Percentiles rank a stretch among this genome's conserved stretches.
phyloP scores from a whole-genome alignment of 2,888 invertebrate species.

The Drosophila limbata region DNA sequence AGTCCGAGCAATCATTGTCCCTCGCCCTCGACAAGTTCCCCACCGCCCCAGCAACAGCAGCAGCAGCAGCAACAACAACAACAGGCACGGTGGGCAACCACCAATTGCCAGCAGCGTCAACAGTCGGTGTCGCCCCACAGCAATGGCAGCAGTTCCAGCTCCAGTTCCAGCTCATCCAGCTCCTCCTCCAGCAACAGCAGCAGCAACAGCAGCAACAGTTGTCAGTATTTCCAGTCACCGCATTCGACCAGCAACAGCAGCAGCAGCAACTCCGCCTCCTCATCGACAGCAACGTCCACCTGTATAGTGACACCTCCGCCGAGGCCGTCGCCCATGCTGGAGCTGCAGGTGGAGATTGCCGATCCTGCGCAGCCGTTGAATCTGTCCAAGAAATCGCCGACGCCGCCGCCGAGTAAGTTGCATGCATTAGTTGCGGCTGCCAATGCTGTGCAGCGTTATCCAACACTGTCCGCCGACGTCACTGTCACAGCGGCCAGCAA shows the following conservation, averaged over 20 bases:
- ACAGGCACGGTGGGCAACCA: constrained; percentile 86
- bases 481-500: constrained; percentile 83
- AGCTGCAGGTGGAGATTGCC: constrained; percentile 93
- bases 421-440: constrained; percentile 83
- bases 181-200: constrained; percentile 71
- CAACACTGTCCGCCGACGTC: constrained; percentile 84
- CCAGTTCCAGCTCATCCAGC: constrained; percentile 72
- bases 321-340: constrained; percentile 87
- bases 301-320: constrained; percentile 84
- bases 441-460: constrained; percentile 83
- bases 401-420: constrained; percentile 88
- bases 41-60: constrained; percentile 83
- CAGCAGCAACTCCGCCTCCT: constrained; percentile 55
- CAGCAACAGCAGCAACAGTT: constrained; percentile 60
- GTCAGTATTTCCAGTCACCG: constrained; percentile 86
- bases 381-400: constrained; percentile 94
- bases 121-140: constrained; percentile 85
- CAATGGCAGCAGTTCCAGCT: constrained; percentile 65
- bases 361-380: constrained; percentile 94
- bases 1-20: constrained; percentile 82
- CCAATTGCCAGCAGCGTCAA: constrained; percentile 86
- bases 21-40: constrained; percentile 84
- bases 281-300: constrained; percentile 84
- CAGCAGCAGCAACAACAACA: constrained; percentile 78
- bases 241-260: constrained; percentile 76